phyloP scores from a whole-genome alignment of 2,113 vertebrate species.

The Clupea harengus region DNA sequence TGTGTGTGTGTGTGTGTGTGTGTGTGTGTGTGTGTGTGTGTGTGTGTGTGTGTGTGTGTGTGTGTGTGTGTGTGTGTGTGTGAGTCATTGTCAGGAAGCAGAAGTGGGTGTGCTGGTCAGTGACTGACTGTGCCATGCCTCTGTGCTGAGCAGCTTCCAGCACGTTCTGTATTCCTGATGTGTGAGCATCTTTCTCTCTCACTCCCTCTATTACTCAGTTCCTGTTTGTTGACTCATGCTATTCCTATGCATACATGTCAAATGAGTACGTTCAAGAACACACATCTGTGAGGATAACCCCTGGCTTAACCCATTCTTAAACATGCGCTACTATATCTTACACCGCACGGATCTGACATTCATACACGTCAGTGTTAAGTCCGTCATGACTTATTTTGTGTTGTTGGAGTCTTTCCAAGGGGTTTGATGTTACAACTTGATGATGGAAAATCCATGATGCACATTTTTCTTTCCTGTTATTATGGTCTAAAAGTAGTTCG shows the following conservation, averaged over 20 bases:
- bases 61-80: not conserved
- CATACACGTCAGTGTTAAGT: not conserved
- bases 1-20: too few species aligned
- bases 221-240: constrained; percentile 7
- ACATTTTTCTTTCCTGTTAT: too few species aligned
- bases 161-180: not conserved
- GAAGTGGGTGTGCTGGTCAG: not conserved
- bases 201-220: not conserved
- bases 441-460: not conserved
- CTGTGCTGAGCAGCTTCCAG: not conserved
- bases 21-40: too few species aligned
- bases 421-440: too few species aligned
- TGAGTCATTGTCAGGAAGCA: not conserved
- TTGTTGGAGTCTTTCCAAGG: not conserved
- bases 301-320: too few species aligned
- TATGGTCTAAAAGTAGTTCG: not conserved
- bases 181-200: not conserved
- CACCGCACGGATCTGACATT: not conserved
- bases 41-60: not conserved
- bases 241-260: not conserved
- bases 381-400: not conserved
- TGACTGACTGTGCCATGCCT: not conserved
- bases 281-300: not conserved
- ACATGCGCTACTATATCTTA: not conserved
- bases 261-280: not conserved